Evolutionary conservation across 2,888 invertebrate genomes (phyloP).

Genomic region (Plebejus anna): DNA sequence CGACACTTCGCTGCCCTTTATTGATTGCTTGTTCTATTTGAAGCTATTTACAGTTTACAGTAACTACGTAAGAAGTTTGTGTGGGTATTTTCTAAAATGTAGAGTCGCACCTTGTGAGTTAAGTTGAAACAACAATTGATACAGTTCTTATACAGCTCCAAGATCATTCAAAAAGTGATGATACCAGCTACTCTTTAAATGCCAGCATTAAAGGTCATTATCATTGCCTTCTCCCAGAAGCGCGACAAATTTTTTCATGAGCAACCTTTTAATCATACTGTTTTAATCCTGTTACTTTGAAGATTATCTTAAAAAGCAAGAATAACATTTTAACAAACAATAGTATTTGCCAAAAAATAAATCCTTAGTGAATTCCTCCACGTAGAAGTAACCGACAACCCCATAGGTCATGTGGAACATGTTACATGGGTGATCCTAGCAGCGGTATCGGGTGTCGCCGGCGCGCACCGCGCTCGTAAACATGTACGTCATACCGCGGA

Average conservation of each 20-base stretch:
- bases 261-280: too few relatives aligned
- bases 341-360: constrained; percentile 20
- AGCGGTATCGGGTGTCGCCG: constrained; percentile 68
- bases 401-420: constrained; percentile 53
- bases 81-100: neutral
- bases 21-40: neutral
- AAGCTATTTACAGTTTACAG: neutral
- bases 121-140: too few relatives aligned
- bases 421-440: constrained; percentile 63
- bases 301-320: too few relatives aligned
- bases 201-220: too few relatives aligned
- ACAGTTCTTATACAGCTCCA: too few relatives aligned
- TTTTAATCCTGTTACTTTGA: too few relatives aligned
- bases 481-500: constrained; percentile 70
- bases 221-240: too few relatives aligned
- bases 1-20: neutral
- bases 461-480: constrained; percentile 63
- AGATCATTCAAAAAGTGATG: too few relatives aligned
- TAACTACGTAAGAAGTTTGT: neutral
- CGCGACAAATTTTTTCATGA: too few relatives aligned
- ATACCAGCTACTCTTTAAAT: too few relatives aligned
- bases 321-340: neutral
- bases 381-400: constrained; percentile 60
- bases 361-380: constrained; percentile 54
- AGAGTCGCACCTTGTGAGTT: too few relatives aligned